phyloP scores from a whole-genome alignment of 2,888 invertebrate species.

The Dinocampus coccinellae region DNA sequence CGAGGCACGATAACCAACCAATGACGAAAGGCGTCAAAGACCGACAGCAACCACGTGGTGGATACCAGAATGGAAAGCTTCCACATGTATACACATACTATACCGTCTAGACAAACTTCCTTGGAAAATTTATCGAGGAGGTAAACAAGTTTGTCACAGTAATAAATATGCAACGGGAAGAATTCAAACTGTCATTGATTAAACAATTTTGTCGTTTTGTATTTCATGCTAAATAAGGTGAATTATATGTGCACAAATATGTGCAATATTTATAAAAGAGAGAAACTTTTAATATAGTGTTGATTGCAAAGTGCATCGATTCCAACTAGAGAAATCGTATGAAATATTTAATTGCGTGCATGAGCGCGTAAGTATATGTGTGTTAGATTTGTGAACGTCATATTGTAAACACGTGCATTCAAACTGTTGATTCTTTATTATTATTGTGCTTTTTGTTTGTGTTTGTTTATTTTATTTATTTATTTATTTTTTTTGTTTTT shows the following conservation, averaged over 20 bases:
- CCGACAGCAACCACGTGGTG: neutral
- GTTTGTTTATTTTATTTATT: too few relatives aligned
- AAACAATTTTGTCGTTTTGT: neutral
- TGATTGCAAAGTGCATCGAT: neutral
- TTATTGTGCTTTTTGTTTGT: too few relatives aligned
- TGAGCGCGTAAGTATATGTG: too few relatives aligned
- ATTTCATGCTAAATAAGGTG: neutral
- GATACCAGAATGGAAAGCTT: slow-evolving; percentile 24
- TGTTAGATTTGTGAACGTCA: too few relatives aligned
- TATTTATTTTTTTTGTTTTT: too few relatives aligned
- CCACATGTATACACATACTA: neutral
- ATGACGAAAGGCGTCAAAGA: slow-evolving; percentile 26
- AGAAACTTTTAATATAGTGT: neutral
- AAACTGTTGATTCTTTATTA: too few relatives aligned
- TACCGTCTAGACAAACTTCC: slow-evolving; percentile 27
- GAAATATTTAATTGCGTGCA: neutral
- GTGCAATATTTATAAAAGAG: neutral
- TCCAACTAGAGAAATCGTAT: neutral
- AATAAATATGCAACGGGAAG: slow-evolving; percentile 2
- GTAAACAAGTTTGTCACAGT: slow-evolving; percentile 13
- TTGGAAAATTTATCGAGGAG: slow-evolving; percentile 23
- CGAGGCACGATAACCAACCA: slow-evolving; percentile 4
- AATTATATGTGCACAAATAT: neutral
- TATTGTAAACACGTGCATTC: too few relatives aligned
- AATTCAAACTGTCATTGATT: slow-evolving; percentile 5